These are phyloP conservation scores for Leptinotarsa juncta DNA, from an alignment of 2,888 invertebrate species.

Conservation along the genomic window DNA sequence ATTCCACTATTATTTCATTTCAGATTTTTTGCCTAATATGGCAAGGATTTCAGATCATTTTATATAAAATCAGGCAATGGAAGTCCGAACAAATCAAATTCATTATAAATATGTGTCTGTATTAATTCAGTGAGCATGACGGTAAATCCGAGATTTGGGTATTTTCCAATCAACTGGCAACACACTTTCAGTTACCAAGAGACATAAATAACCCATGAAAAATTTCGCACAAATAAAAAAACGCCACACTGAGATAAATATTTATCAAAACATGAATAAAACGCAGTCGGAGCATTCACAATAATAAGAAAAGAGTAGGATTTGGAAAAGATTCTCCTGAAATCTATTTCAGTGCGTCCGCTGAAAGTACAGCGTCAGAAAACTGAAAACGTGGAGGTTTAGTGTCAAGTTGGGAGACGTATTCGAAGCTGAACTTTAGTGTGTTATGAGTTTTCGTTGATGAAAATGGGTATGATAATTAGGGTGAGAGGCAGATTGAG, in stretches of 20 bases:
- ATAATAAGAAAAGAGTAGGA: slow-evolving; percentile 36
- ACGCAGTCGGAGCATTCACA: slow-evolving; percentile 33
- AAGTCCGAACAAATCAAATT: no score
- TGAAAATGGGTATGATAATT: slow-evolving; percentile 78
- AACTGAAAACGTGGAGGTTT: slow-evolving; percentile 43
- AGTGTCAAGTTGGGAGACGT: slow-evolving; percentile 33
- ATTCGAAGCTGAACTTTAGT: slow-evolving; percentile 3
- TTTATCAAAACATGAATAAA: slow-evolving; percentile 43
- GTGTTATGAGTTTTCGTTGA: slow-evolving; percentile 34
- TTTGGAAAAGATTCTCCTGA: slow-evolving; percentile 31
- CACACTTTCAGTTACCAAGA: not conserved
- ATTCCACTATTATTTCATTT: no score
- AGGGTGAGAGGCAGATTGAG: slow-evolving; percentile 73
- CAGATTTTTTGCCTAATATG: no score
- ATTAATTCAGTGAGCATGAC: not conserved
- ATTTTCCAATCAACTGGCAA: not conserved
- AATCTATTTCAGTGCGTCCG: slow-evolving; percentile 40
- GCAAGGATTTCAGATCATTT: no score
- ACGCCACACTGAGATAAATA: slow-evolving; percentile 30
- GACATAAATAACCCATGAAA: slow-evolving; percentile 36
- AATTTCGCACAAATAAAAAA: slow-evolving; percentile 30
- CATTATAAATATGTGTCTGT: no score
- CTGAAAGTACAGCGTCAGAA: slow-evolving; percentile 35
- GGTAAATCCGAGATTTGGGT: not conserved
- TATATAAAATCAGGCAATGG: no score